phyloP scores from a whole-genome alignment of 2,888 invertebrate species.

The Lepidonotus clava region DNA sequence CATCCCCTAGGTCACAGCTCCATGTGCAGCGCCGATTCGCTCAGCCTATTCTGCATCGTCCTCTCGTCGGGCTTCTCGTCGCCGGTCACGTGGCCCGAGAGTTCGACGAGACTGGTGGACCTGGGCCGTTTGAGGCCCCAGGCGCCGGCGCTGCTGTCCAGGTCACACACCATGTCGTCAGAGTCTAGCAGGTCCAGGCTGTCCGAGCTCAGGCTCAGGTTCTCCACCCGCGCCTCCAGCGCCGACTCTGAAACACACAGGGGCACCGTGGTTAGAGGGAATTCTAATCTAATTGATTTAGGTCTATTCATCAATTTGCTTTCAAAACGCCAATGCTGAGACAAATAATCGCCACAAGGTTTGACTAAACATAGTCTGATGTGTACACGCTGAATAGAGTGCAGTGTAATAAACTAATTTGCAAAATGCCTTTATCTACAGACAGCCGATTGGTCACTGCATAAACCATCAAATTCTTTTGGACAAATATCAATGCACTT shows the following conservation, averaged over 20 bases:
- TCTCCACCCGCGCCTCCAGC: conserved; percentile 44
- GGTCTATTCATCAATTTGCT: too few species aligned
- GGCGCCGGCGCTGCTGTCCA: conserved; percentile 1
- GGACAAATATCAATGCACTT: too few species aligned
- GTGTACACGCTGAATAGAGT: too few species aligned
- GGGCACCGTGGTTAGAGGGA: too few species aligned
- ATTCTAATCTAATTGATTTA: too few species aligned
- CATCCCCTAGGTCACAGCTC: conserved; percentile 50
- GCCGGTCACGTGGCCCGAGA: conserved; percentile 27
- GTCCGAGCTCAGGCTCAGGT: conserved; percentile 42
- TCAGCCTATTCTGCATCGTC: background rate
- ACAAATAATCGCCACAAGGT: too few species aligned
- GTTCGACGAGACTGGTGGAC: conserved; percentile 41
- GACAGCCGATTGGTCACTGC: too few species aligned
- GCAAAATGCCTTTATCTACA: too few species aligned
- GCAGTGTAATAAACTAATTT: too few species aligned
- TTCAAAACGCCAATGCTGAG: too few species aligned
- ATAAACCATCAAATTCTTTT: too few species aligned
- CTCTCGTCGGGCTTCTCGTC: conserved; percentile 47
- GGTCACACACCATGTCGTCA: background rate
- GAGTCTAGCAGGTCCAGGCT: conserved; percentile 33
- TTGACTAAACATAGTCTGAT: too few species aligned
- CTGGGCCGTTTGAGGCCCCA: background rate
- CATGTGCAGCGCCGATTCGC: conserved; percentile 18
- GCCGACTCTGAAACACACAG: conserved; percentile 39